Evolutionary conservation across 2,113 vertebrate genomes (phyloP).

Genomic region (Carassius carassius): DNA sequence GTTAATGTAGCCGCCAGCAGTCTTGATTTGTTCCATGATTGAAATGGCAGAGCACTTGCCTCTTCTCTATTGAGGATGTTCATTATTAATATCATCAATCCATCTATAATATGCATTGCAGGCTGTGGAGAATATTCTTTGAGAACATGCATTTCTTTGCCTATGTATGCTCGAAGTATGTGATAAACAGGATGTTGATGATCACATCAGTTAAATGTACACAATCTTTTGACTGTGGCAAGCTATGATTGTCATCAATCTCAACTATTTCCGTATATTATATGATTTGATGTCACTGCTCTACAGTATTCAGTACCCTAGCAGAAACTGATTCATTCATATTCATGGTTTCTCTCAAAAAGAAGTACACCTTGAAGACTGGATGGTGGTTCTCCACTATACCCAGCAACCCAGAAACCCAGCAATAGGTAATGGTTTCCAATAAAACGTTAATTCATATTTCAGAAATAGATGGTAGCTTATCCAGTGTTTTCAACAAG

Average conservation of each 20-base stretch:
- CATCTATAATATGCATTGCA: neutral
- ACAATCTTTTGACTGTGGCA: neutral
- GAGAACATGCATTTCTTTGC: neutral
- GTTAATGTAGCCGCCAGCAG: neutral
- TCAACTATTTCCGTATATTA: neutral
- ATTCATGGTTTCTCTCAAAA: neutral
- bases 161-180: neutral
- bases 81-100: slow-evolving; percentile 9
- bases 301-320: too few species aligned
- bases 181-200: neutral
- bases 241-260: neutral
- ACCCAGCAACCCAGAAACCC: neutral
- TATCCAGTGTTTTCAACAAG: neutral
- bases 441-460: neutral
- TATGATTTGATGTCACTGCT: neutral
- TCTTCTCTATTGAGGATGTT: neutral
- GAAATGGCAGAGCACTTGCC: neutral
- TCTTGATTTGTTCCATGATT: slow-evolving; percentile 26
- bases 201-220: neutral
- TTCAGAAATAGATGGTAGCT: neutral
- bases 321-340: neutral
- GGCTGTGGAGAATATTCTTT: neutral
- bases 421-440: neutral
- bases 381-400: neutral
- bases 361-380: neutral